Base-by-base conservation (phyloP, 2,888 invertebrate species). In the Sepioteuthis lessoniana region DNA sequence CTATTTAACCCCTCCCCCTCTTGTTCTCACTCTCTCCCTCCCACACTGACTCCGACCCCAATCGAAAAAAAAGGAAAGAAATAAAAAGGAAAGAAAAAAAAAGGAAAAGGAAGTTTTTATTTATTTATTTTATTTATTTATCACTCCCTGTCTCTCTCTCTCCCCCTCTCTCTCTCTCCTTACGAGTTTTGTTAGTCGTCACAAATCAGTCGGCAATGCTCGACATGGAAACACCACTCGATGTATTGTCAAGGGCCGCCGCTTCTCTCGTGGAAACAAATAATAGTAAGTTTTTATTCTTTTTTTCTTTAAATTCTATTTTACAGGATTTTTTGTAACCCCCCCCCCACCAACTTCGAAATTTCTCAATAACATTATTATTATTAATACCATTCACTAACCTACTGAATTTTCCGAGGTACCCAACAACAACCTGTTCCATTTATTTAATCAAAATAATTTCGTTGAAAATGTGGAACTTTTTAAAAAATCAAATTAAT, bases 181-280 rank as follows among this genome's bases (percentile, higher is more conserved):
- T n/a, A n/a, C 16, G 76, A n/a, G n/a, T 76, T 31, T 76, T 76
- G 92, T 92, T 46, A 31, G 92, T 31, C 92, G 92, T 92, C 92
- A 92, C n/a, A 42, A 47, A 47, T 31, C 92, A 92, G 47, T 42
- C 47, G 42, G 92, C 47, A n/a, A 92, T 47, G n/a, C 92, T n/a
- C 92, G 92, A 47, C 47, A 96, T 96, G 96, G 96, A 96, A 95
- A 96, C 96, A 38, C 96, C 97, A 28, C 95, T 97, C 91, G 96
- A 97, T 95, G 96, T 97, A 28, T 95, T 97, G 92, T 96, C 97
- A 35, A 95, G 96, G 94, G 97, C 97, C 93, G 97, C 97, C 93
- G 97, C 96, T 50, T 96, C 96, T 60, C 96, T 97, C 95, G 96
- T 96, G 91, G 96, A 96, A 94, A 96, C 96, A 37, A 95, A 92